Evolutionary conservation across 2,888 invertebrate genomes (phyloP).

Genomic region (Myathropa florea): DNA sequence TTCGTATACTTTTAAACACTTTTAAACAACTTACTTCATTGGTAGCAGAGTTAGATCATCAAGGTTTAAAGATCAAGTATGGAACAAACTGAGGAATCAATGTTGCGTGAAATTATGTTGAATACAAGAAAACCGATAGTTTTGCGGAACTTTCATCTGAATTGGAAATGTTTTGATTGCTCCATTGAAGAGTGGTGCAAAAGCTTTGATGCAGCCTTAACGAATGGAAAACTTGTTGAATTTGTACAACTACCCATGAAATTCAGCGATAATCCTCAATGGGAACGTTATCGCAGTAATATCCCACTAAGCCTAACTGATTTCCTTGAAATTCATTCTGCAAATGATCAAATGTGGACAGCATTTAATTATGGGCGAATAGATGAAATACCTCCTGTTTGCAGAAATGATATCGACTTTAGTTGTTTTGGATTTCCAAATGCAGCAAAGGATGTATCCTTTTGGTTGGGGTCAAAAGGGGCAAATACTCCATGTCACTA

Average conservation of each 20-base stretch:
- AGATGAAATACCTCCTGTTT: conserved; percentile 74
- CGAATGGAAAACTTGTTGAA: not conserved
- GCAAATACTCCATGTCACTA: conserved; percentile 97
- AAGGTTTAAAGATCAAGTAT: not conserved
- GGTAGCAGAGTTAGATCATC: not conserved
- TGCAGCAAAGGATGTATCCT: conserved; percentile 87
- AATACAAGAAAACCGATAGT: conserved; percentile 77
- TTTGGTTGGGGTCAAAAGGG: conserved; percentile 93
- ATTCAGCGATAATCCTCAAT: conserved; percentile 84
- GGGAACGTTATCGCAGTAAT: conserved; percentile 88
- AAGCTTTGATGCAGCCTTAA: conserved; percentile 71
- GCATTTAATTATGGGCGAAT: conserved; percentile 77
- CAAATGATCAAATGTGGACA: conserved; percentile 74
- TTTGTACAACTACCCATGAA: conserved; percentile 75
- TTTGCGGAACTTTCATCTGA: conserved; percentile 73
- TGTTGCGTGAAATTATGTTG: conserved; percentile 76
- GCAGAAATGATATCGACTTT: conserved; percentile 83
- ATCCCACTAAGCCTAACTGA: conserved; percentile 84
- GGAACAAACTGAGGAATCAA: conserved; percentile 2
- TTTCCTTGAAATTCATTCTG: conserved; percentile 82
- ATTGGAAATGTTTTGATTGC: conserved; percentile 77
- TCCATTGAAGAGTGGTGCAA: conserved; percentile 76
- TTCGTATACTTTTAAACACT: no score
- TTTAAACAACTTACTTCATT: not conserved
- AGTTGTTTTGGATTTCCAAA: conserved; percentile 87